Evolutionary conservation across 2,113 vertebrate species (phyloP).

Genomic region (Benitochromis conjunctus): DNA sequence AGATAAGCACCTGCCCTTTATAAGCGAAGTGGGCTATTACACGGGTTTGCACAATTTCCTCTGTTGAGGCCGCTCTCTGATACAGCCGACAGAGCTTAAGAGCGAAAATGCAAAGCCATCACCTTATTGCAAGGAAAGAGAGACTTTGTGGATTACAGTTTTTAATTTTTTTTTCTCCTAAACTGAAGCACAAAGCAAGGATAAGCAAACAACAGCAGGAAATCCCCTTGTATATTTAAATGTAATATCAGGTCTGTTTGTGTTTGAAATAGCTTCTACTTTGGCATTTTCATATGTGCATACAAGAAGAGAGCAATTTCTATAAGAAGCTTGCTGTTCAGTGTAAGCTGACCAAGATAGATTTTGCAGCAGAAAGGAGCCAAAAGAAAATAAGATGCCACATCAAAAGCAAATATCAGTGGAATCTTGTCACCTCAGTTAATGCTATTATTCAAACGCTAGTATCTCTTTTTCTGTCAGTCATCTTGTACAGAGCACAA

Average conservation of each 20-base stretch:
- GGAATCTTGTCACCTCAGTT: slow-evolving; percentile 1
- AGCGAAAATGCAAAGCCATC: slow-evolving; percentile 46
- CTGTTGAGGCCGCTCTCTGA: slow-evolving; percentile 22
- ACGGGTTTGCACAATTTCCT: neutral
- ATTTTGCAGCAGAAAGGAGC: neutral
- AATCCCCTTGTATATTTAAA: slow-evolving; percentile 51
- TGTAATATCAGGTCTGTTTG: neutral
- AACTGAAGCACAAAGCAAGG: slow-evolving; percentile 38
- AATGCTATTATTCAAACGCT: slow-evolving; percentile 15
- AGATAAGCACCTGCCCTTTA: slow-evolving; percentile 50
- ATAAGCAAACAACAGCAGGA: slow-evolving; percentile 43
- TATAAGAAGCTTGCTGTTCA: neutral
- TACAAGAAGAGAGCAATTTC: slow-evolving; percentile 13
- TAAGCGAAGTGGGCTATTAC: slow-evolving; percentile 29
- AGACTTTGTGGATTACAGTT: slow-evolving; percentile 50
- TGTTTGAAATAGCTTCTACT: slow-evolving; percentile 2
- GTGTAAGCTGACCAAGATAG: neutral
- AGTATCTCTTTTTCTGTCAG: slow-evolving; percentile 20
- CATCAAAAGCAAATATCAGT: slow-evolving; percentile 8
- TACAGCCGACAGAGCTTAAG: slow-evolving; percentile 23
- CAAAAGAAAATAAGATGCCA: neutral
- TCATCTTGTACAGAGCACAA: neutral
- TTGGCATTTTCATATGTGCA: neutral
- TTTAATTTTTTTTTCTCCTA: neutral
- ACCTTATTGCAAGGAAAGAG: slow-evolving; percentile 27